Percentiles rank a stretch among this genome's conserved stretches.
phyloP scores from a whole-genome alignment of 2,113 vertebrate species.

The Camelus bactrianus region DNA sequence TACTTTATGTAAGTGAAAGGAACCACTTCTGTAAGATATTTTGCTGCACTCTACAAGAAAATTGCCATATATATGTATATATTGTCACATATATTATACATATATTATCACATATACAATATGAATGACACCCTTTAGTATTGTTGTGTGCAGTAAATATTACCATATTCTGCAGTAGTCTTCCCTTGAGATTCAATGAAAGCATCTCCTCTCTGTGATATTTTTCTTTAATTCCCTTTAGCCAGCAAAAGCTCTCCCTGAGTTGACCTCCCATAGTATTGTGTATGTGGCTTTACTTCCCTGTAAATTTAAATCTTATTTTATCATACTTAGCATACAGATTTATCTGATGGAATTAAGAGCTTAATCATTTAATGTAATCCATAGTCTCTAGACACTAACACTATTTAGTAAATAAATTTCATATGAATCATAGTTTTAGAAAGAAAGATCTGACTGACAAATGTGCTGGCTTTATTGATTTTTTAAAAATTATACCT shows the following conservation, averaged over 20 bases:
- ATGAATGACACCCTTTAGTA: background rate
- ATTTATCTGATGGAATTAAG: background rate
- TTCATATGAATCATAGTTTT: background rate
- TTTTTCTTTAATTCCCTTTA: background rate
- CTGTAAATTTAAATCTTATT: background rate
- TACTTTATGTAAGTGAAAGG: background rate
- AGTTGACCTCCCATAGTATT: background rate
- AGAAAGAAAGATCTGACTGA: background rate
- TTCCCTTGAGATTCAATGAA: background rate
- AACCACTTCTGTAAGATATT: background rate
- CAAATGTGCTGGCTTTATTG: background rate
- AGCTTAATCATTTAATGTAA: background rate
- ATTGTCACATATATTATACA: background rate
- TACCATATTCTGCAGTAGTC: background rate
- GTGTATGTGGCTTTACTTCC: background rate
- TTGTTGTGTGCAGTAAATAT: background rate
- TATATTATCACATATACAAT: background rate
- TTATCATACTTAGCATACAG: background rate
- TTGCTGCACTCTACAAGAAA: background rate
- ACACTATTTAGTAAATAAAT: background rate
- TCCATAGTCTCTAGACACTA: background rate
- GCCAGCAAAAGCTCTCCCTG: background rate
- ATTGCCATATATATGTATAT: background rate
- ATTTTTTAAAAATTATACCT: background rate
- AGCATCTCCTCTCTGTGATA: background rate